Percentiles rank a stretch among this genome's conserved stretches.
phyloP scores from a whole-genome alignment of 2,888 invertebrate species.

The Elmis aenea region DNA sequence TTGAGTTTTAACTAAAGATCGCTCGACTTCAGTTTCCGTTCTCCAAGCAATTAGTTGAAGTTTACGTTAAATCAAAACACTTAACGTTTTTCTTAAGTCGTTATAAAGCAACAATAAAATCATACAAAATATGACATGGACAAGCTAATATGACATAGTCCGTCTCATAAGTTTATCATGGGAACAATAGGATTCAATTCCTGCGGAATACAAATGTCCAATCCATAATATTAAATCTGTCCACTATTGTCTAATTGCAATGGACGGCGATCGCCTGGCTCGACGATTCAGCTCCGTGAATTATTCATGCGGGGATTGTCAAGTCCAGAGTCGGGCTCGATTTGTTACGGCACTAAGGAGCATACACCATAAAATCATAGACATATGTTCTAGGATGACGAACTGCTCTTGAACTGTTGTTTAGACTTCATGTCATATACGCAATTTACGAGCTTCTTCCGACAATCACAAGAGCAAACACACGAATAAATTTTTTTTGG shows the following conservation, averaged over 20 bases:
- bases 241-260: conserved; percentile 44
- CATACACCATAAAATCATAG: conserved; percentile 32
- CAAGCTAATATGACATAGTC: conserved; percentile 42
- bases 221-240: conserved; percentile 44
- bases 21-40: too few species aligned
- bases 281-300: conserved; percentile 32
- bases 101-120: conserved; percentile 17
- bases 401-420: conserved; percentile 21
- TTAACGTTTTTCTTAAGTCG: too few species aligned
- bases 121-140: conserved; percentile 33
- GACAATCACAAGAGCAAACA: too few species aligned
- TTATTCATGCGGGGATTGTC: conserved; percentile 36
- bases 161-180: conserved; percentile 40
- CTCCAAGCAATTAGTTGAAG: too few species aligned
- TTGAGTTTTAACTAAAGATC: too few species aligned
- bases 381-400: conserved; percentile 32
- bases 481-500: too few species aligned
- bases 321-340: conserved; percentile 32
- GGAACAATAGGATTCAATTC: conserved; percentile 43
- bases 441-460: too few species aligned
- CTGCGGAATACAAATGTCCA: conserved; percentile 41
- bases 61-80: too few species aligned
- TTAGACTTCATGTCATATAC: too few species aligned
- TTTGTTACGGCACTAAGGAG: conserved; percentile 30
- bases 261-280: conserved; percentile 40